Evolutionary conservation across 2,888 invertebrate genomes (phyloP).

Genomic region (Siphlonurus alternatus): DNA sequence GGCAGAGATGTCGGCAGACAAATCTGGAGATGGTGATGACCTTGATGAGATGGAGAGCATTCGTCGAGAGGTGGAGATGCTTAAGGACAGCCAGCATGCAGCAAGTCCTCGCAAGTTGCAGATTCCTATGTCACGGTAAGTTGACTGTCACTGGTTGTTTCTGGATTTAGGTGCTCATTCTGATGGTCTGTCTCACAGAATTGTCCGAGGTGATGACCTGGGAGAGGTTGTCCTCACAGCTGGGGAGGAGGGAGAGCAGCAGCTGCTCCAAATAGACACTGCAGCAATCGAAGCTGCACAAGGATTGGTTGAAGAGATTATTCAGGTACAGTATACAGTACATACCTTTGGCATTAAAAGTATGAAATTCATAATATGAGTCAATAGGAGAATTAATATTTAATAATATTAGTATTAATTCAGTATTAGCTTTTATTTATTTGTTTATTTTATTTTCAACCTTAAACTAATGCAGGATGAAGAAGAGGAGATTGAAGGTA

Average conservation of each 20-base stretch:
- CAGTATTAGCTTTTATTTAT: neutral
- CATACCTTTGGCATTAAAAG: neutral
- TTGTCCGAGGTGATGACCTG: slow-evolving; percentile 1
- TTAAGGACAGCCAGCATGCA: slow-evolving; percentile 4
- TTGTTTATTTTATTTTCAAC: neutral
- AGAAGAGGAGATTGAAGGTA: neutral
- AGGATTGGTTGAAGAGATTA: slow-evolving; percentile 6
- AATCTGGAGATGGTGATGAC: slow-evolving; percentile 3
- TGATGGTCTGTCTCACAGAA: neutral
- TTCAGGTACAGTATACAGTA: neutral
- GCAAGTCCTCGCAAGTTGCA: slow-evolving; percentile 6
- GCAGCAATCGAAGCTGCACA: slow-evolving; percentile 5
- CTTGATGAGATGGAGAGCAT: slow-evolving; percentile 8
- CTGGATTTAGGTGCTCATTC: neutral
- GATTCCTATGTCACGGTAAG: slow-evolving; percentile 6
- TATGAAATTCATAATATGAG: neutral
- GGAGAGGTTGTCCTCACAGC: slow-evolving; percentile 6
- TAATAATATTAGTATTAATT: neutral
- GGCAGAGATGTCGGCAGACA: slow-evolving; percentile 1
- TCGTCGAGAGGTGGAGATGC: slow-evolving; percentile 6
- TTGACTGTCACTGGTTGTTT: neutral
- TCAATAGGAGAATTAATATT: neutral
- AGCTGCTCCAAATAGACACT: neutral
- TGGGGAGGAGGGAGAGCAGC: slow-evolving; percentile 5
- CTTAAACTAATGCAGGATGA: neutral